phyloP scores from a whole-genome alignment of 2,888 invertebrate species.

The Lutraria lutraria region DNA sequence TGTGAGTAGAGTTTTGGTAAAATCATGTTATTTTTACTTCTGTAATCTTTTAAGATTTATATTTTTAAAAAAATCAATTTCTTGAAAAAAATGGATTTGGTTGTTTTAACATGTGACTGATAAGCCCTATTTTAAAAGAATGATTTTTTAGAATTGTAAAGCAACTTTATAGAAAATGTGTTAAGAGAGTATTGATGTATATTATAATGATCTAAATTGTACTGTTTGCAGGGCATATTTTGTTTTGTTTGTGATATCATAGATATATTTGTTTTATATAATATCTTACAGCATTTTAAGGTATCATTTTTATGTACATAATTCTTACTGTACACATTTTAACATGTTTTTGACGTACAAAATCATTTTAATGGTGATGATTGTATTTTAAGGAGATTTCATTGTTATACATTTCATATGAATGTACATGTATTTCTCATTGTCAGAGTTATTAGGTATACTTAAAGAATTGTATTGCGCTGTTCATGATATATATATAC shows the following conservation, averaged over 20 bases:
- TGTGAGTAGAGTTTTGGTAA: too few relatives aligned
- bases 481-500: conserved; percentile 35
- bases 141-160: neutral
- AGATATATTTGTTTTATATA: conserved; percentile 22
- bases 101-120: neutral
- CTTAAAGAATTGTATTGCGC: conserved; percentile 36
- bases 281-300: conserved; percentile 14
- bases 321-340: conserved; percentile 3
- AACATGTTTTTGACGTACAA: neutral
- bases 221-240: neutral
- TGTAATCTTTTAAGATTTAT: too few relatives aligned
- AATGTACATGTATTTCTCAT: conserved; percentile 2
- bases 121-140: neutral
- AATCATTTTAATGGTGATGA: conserved; percentile 4
- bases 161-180: neutral
- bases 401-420: neutral
- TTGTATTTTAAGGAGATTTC: neutral
- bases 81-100: neutral
- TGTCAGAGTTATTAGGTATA: conserved; percentile 24
- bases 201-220: neutral
- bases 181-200: neutral
- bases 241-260: conserved; percentile 20
- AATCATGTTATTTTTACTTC: too few relatives aligned
- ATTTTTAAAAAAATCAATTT: too few relatives aligned
- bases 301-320: conserved; percentile 9